These are phyloP conservation scores for Lasiommata megera DNA, from an alignment of 2,888 invertebrate genomes.

Conservation along the genomic window DNA sequence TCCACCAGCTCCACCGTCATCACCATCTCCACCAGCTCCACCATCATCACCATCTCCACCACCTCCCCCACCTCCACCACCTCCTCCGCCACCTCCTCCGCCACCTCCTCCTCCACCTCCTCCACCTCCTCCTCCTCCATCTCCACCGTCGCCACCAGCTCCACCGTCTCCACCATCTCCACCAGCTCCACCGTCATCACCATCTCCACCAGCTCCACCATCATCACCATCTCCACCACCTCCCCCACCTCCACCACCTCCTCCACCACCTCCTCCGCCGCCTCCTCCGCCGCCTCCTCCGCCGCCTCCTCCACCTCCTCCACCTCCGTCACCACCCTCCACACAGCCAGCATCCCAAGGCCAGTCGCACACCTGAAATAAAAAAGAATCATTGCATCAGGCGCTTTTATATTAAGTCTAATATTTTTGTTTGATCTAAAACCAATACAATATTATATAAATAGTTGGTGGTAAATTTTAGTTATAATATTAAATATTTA, in stretches of 20 bases:
- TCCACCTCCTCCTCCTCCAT: background rate
- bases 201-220: background rate
- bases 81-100: background rate
- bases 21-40: slow-evolving; percentile 4
- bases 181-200: background rate
- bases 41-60: slow-evolving; percentile 17
- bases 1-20: background rate
- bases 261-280: slow-evolving; percentile 15
- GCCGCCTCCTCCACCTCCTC: slow-evolving; percentile 10
- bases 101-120: background rate
- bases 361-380: slow-evolving; percentile 15
- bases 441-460: too few relatives aligned
- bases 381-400: too few relatives aligned
- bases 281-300: slow-evolving; percentile 15
- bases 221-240: background rate
- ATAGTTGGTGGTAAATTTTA: too few relatives aligned
- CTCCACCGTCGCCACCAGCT: background rate
- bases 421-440: slow-evolving; percentile 2
- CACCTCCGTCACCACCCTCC: slow-evolving; percentile 15
- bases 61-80: background rate
- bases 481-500: too few relatives aligned
- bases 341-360: slow-evolving; percentile 20
- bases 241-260: background rate
- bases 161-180: background rate
- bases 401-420: too few relatives aligned